Conservation (phyloP, 1,140 invertebrate genomes). For the Acromyrmex heyeri region DNA sequence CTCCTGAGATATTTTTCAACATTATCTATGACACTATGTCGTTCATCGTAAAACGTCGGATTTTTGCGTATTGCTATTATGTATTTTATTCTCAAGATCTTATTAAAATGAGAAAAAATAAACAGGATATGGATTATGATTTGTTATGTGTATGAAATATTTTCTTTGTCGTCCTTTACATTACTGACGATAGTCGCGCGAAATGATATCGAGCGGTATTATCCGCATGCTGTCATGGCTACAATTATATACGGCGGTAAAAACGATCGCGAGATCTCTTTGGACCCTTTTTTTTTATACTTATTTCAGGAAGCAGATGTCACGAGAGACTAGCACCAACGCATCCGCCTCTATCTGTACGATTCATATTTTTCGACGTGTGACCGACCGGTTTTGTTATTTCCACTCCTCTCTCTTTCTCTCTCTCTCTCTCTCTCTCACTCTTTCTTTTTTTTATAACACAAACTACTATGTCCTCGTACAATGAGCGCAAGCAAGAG, state of each 20-base stretch:
- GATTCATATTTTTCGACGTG: slow-evolving; percentile 75
- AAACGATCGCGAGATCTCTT: slow-evolving; percentile 42
- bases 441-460: slow-evolving; percentile 13
- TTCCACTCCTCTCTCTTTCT: slow-evolving; percentile 47
- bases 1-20: slow-evolving; percentile 10
- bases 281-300: slow-evolving; percentile 58
- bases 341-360: slow-evolving; percentile 71
- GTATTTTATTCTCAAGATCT: slow-evolving; percentile 26
- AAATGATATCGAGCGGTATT: slow-evolving; percentile 31
- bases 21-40: not conserved
- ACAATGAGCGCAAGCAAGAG: slow-evolving; percentile 70
- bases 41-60: not conserved
- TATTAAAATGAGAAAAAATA: slow-evolving; percentile 14
- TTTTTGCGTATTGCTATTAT: not conserved
- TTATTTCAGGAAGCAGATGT: slow-evolving; percentile 74
- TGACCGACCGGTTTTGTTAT: slow-evolving; percentile 73
- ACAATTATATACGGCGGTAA: slow-evolving; percentile 54
- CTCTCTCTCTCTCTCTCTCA: not conserved
- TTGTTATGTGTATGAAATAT: slow-evolving; percentile 34
- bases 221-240: slow-evolving; percentile 27
- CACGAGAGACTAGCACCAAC: slow-evolving; percentile 57
- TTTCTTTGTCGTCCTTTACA: slow-evolving; percentile 5
- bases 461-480: slow-evolving; percentile 38
- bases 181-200: not conserved
- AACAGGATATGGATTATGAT: not conserved